Evolutionary conservation across 2,113 vertebrate species (phyloP).

Genomic region (Chauna torquata): DNA sequence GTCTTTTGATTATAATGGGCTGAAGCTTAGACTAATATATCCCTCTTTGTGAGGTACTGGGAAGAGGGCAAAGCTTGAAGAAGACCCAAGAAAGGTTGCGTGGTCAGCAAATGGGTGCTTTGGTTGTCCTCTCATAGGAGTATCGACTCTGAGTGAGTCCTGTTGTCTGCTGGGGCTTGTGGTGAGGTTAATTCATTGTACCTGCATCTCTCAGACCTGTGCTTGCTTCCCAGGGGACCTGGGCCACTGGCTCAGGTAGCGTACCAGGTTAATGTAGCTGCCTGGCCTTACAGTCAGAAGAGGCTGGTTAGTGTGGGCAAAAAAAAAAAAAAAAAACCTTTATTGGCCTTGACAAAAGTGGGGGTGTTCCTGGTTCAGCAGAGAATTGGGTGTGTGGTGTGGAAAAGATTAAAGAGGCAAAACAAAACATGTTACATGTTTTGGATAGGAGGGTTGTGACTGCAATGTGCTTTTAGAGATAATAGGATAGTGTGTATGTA

Average conservation of each 20-base stretch:
- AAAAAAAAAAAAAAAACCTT: no score
- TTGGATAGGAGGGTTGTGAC: not conserved
- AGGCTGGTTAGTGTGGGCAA: not conserved
- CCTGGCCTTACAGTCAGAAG: not conserved
- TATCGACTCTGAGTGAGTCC: not conserved
- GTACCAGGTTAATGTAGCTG: accelerated
- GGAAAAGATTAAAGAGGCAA: not conserved
- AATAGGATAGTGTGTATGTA: not conserved
- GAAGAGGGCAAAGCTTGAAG: not conserved
- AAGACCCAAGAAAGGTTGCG: not conserved
- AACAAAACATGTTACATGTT: accelerated
- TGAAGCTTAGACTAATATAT: not conserved
- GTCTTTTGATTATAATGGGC: not conserved
- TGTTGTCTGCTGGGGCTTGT: not conserved
- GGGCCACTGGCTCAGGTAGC: not conserved
- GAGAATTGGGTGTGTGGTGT: not conserved
- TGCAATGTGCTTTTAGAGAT: not conserved
- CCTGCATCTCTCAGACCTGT: not conserved
- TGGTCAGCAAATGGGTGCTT: not conserved
- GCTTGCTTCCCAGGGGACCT: not conserved
- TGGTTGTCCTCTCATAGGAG: not conserved
- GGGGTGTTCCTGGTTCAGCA: accelerated
- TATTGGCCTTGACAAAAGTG: not conserved
- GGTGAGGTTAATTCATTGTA: not conserved
- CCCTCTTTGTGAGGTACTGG: not conserved